Base-by-base conservation (phyloP, 2,113 vertebrate species). In the Procavia capensis region DNA sequence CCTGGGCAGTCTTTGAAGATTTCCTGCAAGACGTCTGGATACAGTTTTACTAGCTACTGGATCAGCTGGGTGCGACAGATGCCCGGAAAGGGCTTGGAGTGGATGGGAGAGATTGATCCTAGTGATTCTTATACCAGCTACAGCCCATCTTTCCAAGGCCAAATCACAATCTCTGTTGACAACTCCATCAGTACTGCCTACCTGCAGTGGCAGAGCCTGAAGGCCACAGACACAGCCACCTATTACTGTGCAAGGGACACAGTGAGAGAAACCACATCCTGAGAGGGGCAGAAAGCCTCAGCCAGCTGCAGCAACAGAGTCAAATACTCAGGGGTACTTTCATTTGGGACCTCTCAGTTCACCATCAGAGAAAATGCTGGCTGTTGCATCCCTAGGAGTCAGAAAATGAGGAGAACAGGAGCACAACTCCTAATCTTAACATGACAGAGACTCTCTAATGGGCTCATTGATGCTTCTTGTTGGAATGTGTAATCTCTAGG, bases 161-260 rank as follows among this genome's bases (percentile, higher is more conserved):
- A 64, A 59, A 31, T 93, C 70, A 95, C 45, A 36, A 88, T 96
- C 80, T 75, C 92, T 29, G 94, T 50, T n/a, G 96, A 95, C 39
- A 94, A 84, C 13, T 85, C 80, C 39, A 92, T 88, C 61, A 88
- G 70, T 68, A 94, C 54, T 1, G 8, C 54, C 25, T 96, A 41
- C 63, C 85, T 96, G 34, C 92, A 97, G 68, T 50, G 92, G 57
- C 84, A 29, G 34, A 41, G 25, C 41, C 61, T 94, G 85, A 78
- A 19, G 5, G 11, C 68, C 20, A 75, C 90, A 39, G 91, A 89
- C 64, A 74, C 90, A 7, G 98, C 96, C 72, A 57, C 98, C 61
- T 98, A 98, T 97, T 43, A 24, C 19, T 22, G 25, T 25, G 11
- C 10, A 14, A 75, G 27, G 34, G 2, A 57, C 70, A n/a, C 85